A percentile compares a stretch with the other conserved stretches of the same genome.
phyloP scores from a whole-genome alignment of 2,113 vertebrate genomes.

The Aspidoscelis tigris region DNA sequence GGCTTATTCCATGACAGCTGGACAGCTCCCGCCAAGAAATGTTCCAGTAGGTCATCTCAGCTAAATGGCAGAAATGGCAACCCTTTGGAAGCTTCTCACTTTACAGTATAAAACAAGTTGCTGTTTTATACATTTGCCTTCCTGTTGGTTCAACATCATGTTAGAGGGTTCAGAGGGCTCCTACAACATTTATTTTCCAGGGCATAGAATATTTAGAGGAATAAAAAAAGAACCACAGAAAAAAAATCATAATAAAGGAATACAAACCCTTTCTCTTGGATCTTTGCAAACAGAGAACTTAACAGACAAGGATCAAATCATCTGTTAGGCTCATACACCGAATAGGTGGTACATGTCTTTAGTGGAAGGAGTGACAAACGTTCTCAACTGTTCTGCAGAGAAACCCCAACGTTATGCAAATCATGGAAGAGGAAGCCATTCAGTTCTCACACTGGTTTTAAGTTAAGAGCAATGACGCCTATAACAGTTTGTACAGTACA shows the following conservation, averaged over 20 bases:
- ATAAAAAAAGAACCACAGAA: background rate
- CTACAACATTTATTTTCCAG: background rate
- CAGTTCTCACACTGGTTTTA: too few relatives aligned
- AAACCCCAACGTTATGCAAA: background rate
- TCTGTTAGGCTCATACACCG: background rate
- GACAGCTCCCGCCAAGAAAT: too few relatives aligned
- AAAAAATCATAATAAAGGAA: background rate
- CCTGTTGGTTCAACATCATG: background rate
- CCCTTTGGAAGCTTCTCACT: background rate
- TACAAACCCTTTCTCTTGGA: background rate
- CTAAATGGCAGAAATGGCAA: too few relatives aligned
- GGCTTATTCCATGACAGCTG: too few relatives aligned
- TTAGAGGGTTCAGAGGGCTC: background rate
- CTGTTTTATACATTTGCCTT: background rate
- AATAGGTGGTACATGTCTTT: background rate
- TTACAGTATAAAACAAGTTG: background rate
- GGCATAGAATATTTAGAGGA: background rate
- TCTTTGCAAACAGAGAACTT: background rate
- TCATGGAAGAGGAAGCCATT: too few relatives aligned
- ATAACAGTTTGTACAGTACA: too few relatives aligned
- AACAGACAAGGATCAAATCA: background rate
- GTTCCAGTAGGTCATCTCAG: too few relatives aligned
- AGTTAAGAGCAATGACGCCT: too few relatives aligned
- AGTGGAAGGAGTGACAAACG: background rate
- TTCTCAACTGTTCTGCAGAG: background rate